phyloP scores from a whole-genome alignment of 2,888 invertebrate species.

The Blomia tropicalis region DNA sequence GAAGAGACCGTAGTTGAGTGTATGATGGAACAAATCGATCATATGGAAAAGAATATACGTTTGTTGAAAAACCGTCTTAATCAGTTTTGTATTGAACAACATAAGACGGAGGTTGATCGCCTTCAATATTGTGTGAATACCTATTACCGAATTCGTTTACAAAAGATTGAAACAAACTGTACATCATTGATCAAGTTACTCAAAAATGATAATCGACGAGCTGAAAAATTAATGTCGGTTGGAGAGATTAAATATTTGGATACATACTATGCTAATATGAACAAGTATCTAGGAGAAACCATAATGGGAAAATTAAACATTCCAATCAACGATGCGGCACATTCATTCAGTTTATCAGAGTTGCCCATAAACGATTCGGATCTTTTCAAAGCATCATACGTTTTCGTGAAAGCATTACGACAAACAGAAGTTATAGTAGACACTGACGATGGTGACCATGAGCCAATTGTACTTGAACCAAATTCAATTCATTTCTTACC shows the following conservation, averaged over 20 bases:
- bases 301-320: slow-evolving; percentile 21
- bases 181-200: slow-evolving; percentile 21
- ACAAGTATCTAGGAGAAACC: slow-evolving; percentile 19
- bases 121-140: slow-evolving; percentile 23
- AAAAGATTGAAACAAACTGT: slow-evolving; percentile 24
- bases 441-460: slow-evolving; percentile 16
- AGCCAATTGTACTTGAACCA: slow-evolving; percentile 2
- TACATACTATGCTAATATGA: slow-evolving; percentile 20
- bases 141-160: slow-evolving; percentile 22
- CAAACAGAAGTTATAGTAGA: slow-evolving; percentile 16
- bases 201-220: slow-evolving; percentile 9
- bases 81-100: slow-evolving; percentile 25
- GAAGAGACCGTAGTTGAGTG: slow-evolving; percentile 24
- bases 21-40: slow-evolving; percentile 24
- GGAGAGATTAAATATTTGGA: slow-evolving; percentile 26
- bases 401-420: slow-evolving; percentile 21
- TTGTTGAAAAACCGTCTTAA: slow-evolving; percentile 14
- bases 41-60: slow-evolving; percentile 22
- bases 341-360: slow-evolving; percentile 13
- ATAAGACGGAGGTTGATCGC: slow-evolving; percentile 23
- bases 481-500: slow-evolving; percentile 23
- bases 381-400: slow-evolving; percentile 17
- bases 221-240: slow-evolving; percentile 21
- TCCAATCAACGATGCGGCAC: slow-evolving; percentile 5
- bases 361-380: slow-evolving; percentile 13